phyloP scores from a whole-genome alignment of 2,113 vertebrate species.

The Ochotona curzoniae region DNA sequence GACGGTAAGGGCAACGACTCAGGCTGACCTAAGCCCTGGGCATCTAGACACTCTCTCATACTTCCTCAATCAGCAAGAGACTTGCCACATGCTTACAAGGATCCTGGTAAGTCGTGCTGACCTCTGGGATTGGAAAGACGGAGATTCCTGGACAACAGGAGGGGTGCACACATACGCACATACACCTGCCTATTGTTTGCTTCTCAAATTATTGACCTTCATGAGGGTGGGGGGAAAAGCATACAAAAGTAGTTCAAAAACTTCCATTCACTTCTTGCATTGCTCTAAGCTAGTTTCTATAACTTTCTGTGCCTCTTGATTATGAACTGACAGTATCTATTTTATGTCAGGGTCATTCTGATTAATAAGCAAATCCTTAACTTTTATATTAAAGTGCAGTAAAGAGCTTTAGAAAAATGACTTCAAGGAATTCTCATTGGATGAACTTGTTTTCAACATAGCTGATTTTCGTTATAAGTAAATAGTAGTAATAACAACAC shows the following conservation, averaged over 20 bases:
- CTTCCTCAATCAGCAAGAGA: neutral
- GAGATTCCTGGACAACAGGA: neutral
- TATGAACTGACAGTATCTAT: conserved; percentile 50
- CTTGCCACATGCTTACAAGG: neutral
- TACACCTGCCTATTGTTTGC: neutral
- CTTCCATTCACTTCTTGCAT: neutral
- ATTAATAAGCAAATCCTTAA: conserved; percentile 10
- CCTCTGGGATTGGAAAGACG: neutral
- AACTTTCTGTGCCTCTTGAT: neutral
- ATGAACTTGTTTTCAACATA: conserved; percentile 55
- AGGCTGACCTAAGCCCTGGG: neutral
- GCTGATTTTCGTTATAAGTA: conserved; percentile 67
- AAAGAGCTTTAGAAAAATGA: neutral
- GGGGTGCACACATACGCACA: neutral
- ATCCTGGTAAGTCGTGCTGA: too few relatives aligned
- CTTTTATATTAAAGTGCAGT: neutral
- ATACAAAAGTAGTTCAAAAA: conserved; percentile 27
- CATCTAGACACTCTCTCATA: neutral
- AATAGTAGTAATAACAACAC: neutral
- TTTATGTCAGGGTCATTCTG: conserved; percentile 37
- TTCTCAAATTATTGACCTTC: neutral
- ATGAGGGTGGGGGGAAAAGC: neutral
- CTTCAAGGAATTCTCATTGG: neutral
- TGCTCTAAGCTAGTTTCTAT: conserved; percentile 17
- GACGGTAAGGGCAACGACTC: neutral